Evolutionary conservation across 2,888 invertebrate genomes (phyloP), one percentile per base, ranked within the genome.

Genomic region (Stenoptilia bipunctidactyla): DNA sequence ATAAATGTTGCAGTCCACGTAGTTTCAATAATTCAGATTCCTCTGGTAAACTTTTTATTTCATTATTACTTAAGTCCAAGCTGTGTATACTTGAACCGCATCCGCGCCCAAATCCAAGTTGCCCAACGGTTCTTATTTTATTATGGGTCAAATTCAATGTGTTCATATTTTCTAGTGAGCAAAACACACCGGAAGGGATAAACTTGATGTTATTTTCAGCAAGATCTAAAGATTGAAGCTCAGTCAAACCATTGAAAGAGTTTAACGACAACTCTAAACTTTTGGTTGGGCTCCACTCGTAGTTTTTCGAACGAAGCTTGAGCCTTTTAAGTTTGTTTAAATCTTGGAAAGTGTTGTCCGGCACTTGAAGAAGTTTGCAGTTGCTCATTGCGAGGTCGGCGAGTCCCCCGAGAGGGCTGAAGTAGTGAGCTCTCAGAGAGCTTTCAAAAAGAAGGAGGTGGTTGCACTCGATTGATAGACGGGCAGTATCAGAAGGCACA

Each of bases 111-210:
- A 93, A 89, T 37, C 94, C 93, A 48, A 95, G 84, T 55, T 90
- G 88, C 48, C 91, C 91, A 5, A 93, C 87, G 49, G 90, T 91
- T 50, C 89, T 88, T 50, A 96, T 88, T 57, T 91, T 89, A 77
- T 96, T 96, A 50, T 89, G 86, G 38, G 95, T 95, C 58, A 96
- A 85, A 85, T 96, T 96, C 39, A 96, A 79, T 48, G 90, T 87
- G 67, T 92, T 92, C 45, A 95, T 84, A 71, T 91, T 93, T 55
- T 89, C 88, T 62, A 94, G 74, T 36, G 89, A 88, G 74, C 95
- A 95, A 66, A 94, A 91, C 48, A 89, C 88, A 55, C 90, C 90
- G 52, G 91, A 90, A 35, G 94, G 93, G 62, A 95, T 69, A 48
- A 89, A 88, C 54, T 92, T 88, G 49, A 96, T 88, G 79, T 94